A percentile compares a stretch with the other conserved stretches of the same genome.
Evolutionary conservation across 2,888 invertebrate species (phyloP).

Genomic region (Galerucella pusilla): DNA sequence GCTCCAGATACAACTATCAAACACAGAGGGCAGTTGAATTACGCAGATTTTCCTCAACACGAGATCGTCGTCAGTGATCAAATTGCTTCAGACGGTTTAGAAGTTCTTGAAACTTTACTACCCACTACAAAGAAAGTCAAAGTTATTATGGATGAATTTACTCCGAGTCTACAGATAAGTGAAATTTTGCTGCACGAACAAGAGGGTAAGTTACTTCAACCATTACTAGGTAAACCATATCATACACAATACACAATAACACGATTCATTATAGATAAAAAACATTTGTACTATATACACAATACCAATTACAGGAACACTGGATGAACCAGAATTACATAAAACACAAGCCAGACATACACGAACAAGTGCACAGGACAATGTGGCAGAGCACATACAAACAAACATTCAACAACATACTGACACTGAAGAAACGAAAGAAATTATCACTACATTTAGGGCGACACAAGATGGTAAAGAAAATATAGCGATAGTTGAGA

Average conservation of each 20-base stretch:
- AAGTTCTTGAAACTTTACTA: conserved; percentile 63
- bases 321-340: conserved; percentile 63
- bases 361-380: conserved; percentile 57
- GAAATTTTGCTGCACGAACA: conserved; percentile 66
- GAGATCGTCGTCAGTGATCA: conserved; percentile 68
- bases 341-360: conserved; percentile 62
- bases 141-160: conserved; percentile 60
- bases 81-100: conserved; percentile 65
- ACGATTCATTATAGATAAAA: conserved; percentile 39
- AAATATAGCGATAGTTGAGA: conserved; percentile 70
- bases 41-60: conserved; percentile 56
- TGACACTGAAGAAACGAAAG: conserved; percentile 68
- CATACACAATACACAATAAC: conserved; percentile 44
- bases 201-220: conserved; percentile 65
- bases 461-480: conserved; percentile 67
- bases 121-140: conserved; percentile 65
- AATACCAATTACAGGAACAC: conserved; percentile 60
- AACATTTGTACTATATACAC: conserved; percentile 39
- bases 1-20: conserved; percentile 51
- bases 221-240: conserved; percentile 43
- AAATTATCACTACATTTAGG: conserved; percentile 71
- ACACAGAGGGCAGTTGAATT: conserved; percentile 53
- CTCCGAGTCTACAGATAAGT: conserved; percentile 64
- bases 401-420: conserved; percentile 59
- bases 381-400: conserved; percentile 61